These are phyloP conservation scores for Drosophila punjabiensis DNA, from an alignment of 1,140 invertebrate species.

Conservation along the genomic window DNA sequence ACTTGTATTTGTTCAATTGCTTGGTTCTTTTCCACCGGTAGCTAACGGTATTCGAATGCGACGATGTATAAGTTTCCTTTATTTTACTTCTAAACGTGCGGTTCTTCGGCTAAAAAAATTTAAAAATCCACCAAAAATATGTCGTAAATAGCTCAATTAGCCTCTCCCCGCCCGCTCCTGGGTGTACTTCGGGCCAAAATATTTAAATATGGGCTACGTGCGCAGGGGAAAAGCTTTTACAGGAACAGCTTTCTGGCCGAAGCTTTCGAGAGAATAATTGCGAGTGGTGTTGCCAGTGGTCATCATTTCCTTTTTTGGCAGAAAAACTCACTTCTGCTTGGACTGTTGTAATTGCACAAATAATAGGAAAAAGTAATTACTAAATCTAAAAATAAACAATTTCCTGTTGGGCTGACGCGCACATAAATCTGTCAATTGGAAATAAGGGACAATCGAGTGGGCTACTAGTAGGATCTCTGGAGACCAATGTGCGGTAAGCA, in stretches of 20 bases:
- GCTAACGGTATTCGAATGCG: background rate
- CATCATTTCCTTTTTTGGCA: constrained; percentile 42
- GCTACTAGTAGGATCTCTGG: constrained; percentile 3
- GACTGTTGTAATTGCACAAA: background rate
- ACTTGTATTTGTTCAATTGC: background rate
- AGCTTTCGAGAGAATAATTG: constrained; percentile 26
- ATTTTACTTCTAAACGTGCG: background rate
- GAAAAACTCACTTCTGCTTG: constrained; percentile 16
- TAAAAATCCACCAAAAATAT: background rate
- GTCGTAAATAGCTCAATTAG: background rate
- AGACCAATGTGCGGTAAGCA: constrained; percentile 38
- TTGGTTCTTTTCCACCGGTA: background rate
- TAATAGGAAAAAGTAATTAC: background rate
- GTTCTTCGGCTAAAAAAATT: background rate
- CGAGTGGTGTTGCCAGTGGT: constrained; percentile 31
- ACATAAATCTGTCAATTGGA: background rate
- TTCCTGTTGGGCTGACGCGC: background rate
- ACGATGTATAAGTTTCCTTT: background rate
- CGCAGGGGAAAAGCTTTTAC: constrained; percentile 16
- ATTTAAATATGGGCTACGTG: constrained; percentile 17
- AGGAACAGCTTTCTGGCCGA: constrained; percentile 25
- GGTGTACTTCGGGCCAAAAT: background rate
- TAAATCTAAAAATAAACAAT: background rate
- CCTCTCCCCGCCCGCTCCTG: background rate
- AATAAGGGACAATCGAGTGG: background rate